Conservation (phyloP, 2,113 vertebrate species). For the Ceuthmochares aereus region DNA sequence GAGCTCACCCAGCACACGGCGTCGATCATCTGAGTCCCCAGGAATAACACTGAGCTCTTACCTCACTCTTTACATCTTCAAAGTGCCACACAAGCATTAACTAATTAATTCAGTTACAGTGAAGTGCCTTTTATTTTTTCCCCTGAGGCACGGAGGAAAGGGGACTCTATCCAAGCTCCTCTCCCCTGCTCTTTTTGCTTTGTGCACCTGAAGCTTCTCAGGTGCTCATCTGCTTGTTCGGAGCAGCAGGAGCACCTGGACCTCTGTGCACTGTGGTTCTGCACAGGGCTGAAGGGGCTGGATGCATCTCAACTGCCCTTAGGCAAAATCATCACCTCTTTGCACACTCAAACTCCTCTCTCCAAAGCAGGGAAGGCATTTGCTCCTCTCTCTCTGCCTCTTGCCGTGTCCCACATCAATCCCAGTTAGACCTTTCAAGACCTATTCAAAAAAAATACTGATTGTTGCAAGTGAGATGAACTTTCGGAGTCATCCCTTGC, state of each 20-base stretch:
- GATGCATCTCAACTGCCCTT: background rate
- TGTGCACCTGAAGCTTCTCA: background rate
- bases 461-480: background rate
- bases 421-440: background rate
- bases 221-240: fast-evolving
- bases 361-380: background rate
- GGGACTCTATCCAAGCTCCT: background rate
- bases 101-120: background rate
- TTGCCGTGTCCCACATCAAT: background rate
- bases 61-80: background rate
- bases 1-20: background rate
- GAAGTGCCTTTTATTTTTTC: background rate
- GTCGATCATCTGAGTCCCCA: background rate
- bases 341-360: background rate
- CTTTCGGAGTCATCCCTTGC: background rate
- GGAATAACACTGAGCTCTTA: background rate
- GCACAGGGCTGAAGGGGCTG: background rate
- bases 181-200: background rate
- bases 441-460: background rate
- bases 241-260: background rate
- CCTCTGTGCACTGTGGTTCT: fast-evolving
- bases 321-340: fast-evolving
- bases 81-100: background rate
- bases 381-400: background rate
- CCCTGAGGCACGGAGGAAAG: background rate